Conservation (phyloP, 2,797 vertebrate genomes). For the Hippopotamyrus pictus region DNA sequence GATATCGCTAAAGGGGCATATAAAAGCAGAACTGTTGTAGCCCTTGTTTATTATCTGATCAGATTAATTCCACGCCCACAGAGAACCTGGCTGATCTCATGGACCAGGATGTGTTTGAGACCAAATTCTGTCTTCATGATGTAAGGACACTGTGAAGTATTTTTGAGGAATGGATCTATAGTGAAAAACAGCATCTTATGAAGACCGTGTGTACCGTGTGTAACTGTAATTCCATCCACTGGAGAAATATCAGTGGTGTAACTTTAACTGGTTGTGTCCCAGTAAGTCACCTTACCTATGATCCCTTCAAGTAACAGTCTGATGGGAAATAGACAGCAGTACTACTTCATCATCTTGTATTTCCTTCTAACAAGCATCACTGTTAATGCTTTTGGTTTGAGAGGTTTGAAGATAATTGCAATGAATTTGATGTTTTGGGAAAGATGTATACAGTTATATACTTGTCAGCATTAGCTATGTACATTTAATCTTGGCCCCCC, state of each 20-base stretch:
- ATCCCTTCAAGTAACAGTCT: background rate
- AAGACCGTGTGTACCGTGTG: background rate
- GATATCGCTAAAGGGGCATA: background rate
- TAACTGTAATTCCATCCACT: background rate
- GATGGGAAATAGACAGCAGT: background rate
- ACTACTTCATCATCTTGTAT: background rate
- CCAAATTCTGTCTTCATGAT: slow-evolving; percentile 78
- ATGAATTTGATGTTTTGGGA: background rate
- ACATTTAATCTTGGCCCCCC: background rate
- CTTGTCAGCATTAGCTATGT: background rate
- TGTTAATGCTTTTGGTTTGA: background rate
- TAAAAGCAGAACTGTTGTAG: background rate
- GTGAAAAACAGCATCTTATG: background rate
- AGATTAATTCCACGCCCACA: slow-evolving; percentile 37
- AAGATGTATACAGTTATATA: background rate
- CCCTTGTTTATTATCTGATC: slow-evolving; percentile 20
- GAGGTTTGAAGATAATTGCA: background rate
- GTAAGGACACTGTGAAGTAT: slow-evolving; percentile 47
- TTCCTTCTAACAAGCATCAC: background rate
- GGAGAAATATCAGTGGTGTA: background rate
- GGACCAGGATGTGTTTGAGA: slow-evolving; percentile 70
- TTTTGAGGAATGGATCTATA: background rate
- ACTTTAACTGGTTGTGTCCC: background rate
- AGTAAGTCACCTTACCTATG: background rate
- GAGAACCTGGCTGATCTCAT: slow-evolving; percentile 66